Evolutionary conservation across 1,140 invertebrate species (phyloP).

Genomic region (Chrysomallon squamiferum): DNA sequence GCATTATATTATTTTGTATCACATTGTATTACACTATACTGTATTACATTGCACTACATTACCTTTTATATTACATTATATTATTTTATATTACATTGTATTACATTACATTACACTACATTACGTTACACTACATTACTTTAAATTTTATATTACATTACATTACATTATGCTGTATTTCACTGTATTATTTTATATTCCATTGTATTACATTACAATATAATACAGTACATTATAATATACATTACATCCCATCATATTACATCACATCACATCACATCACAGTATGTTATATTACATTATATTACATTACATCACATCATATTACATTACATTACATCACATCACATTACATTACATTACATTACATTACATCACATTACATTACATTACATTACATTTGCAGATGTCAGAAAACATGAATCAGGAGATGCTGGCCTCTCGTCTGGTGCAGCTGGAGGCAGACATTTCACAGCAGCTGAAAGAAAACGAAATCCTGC

Average conservation of each 20-base stretch:
- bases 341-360: background rate
- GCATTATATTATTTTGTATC: no score
- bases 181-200: no score
- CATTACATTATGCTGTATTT: background rate
- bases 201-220: no score
- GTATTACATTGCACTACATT: background rate
- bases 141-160: background rate
- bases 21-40: no score
- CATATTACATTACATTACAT: background rate
- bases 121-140: background rate
- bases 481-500: constrained; percentile 33
- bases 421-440: constrained; percentile 9
- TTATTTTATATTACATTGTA: background rate
- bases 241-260: no score
- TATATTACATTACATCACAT: background rate
- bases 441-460: constrained; percentile 29
- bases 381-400: background rate
- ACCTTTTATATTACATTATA: background rate
- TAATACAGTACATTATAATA: no score
- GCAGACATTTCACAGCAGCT: constrained; percentile 35
- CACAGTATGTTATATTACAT: background rate
- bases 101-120: background rate
- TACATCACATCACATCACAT: no score
- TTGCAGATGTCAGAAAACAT: constrained; percentile 4
- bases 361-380: background rate